A percentile compares a stretch with the other conserved stretches of the same genome.
Conservation (phyloP, 2,888 invertebrate genomes). For the Melanotus villosus region DNA sequence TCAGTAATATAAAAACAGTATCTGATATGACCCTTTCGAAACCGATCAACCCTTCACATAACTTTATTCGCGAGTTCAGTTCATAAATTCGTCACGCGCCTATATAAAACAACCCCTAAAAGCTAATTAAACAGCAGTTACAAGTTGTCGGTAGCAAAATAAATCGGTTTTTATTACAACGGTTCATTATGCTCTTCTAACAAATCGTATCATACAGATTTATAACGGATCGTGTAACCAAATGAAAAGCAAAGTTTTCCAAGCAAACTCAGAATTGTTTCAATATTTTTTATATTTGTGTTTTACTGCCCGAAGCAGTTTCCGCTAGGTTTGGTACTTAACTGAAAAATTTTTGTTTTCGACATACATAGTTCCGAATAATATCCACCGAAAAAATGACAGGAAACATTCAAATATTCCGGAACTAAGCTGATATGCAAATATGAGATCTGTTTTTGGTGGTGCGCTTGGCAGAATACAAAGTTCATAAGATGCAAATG, state of each 20-base stretch:
- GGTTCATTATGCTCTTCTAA: not conserved
- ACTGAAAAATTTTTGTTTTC: too few species aligned
- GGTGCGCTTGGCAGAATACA: not conserved
- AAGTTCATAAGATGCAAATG: conserved; percentile 12
- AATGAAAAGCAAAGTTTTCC: too few species aligned
- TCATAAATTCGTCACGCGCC: not conserved
- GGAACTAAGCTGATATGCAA: conserved; percentile 9
- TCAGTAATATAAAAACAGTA: too few species aligned
- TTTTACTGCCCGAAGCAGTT: too few species aligned
- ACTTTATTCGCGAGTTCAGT: too few species aligned
- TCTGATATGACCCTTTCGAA: too few species aligned
- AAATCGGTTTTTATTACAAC: not conserved
- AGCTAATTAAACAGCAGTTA: conserved; percentile 10
- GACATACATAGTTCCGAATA: too few species aligned
- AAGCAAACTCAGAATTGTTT: too few species aligned
- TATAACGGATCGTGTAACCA: too few species aligned
- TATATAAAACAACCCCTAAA: not conserved
- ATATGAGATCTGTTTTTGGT: conserved; percentile 3
- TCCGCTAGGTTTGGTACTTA: too few species aligned
- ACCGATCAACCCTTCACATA: too few species aligned
- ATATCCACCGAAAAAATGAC: not conserved
- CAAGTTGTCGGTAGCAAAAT: conserved; percentile 2
- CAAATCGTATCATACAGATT: not conserved
- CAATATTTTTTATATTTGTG: too few species aligned
- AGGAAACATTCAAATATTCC: not conserved